Evolutionary conservation across 2,888 invertebrate species (phyloP), one percentile per base, ranked within the genome.

Genomic region (Heliconius charithonia): DNA sequence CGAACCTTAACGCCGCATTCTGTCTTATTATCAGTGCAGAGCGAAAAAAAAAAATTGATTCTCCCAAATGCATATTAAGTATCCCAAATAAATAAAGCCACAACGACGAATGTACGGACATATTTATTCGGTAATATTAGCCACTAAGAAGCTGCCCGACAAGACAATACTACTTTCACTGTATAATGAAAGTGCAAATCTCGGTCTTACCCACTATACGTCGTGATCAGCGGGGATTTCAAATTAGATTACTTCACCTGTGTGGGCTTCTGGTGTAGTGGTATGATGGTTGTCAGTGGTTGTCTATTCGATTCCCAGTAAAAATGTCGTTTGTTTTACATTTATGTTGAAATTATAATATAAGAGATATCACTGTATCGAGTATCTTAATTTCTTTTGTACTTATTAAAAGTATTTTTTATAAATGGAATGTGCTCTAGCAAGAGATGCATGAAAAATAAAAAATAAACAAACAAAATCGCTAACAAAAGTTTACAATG

Each of bases 91-190:
- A 22, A 16, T 22, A 10, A 41, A 69, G 4, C 22, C 7, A 16
- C 16, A 13, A n/a, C 32, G 32, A 29, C 3, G 1, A 72, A 32
- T 2, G 59, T 69, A 59, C 25, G 25, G 37, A n/a, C 9, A 72
- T 32, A 72, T 56, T 56, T 72, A 32, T 45, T 29, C 63, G 27
- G 27, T 62, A 74, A 74, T 63, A 74, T 27, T 27, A 27, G n/a
- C 22, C 32, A 37, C 9, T 37, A 37, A 74, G 78, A 78, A 74
- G 62, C 78, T 27, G n/a, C 41, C 41, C 37, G 66, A 62, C 78
- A 45, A 77, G 77, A 74, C 78, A 78, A 78, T 74, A 59, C 45
- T 25, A 78, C 74, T 78, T 78, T 78, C 78, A 67, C 78, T 37
- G 56, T 69, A 32, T 56, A 66, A 74, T 69, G 73, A 74, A 74